These are phyloP conservation scores for Myocastor coypus DNA, from an alignment of 2,113 vertebrate genomes.

Conservation along the genomic window DNA sequence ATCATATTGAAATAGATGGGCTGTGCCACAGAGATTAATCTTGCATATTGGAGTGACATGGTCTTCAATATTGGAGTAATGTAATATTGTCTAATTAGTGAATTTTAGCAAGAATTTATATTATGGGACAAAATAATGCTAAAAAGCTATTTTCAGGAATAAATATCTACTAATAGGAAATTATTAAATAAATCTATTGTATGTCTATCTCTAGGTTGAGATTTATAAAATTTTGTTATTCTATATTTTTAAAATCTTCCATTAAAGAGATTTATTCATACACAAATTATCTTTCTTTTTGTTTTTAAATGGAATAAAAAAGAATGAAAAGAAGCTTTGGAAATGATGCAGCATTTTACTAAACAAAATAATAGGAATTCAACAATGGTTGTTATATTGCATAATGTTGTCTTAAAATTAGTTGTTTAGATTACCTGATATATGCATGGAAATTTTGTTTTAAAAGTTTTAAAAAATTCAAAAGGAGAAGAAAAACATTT, in stretches of 20 bases:
- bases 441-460: too few relatives aligned
- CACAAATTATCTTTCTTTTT: background rate
- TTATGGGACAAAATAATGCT: background rate
- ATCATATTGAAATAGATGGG: background rate
- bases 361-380: too few relatives aligned
- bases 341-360: too few relatives aligned
- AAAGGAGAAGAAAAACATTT: too few relatives aligned
- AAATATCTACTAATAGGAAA: background rate
- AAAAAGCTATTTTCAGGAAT: background rate
- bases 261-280: background rate
- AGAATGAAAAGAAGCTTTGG: too few relatives aligned
- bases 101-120: background rate
- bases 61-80: background rate
- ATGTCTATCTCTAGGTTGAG: background rate
- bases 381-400: too few relatives aligned
- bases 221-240: conserved; percentile 5
- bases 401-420: too few relatives aligned
- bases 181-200: background rate
- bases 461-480: too few relatives aligned
- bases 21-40: background rate
- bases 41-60: background rate
- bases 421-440: too few relatives aligned
- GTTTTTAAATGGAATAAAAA: too few relatives aligned
- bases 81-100: background rate
- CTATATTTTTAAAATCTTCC: background rate